Base-by-base conservation (phyloP, 2,888 invertebrate genomes). In the Drosophila mettleri region DNA sequence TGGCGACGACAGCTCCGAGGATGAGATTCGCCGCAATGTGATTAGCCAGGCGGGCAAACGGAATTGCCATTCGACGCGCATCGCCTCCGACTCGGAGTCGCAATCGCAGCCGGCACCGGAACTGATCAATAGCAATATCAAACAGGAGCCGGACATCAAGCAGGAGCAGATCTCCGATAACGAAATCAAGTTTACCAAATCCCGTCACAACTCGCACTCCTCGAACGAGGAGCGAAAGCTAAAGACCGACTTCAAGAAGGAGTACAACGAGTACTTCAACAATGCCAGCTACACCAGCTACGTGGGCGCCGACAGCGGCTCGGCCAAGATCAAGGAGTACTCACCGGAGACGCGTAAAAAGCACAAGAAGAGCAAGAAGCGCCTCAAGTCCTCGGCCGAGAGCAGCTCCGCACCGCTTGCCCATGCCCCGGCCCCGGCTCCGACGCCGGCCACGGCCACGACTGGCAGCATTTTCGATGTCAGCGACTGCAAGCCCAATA, bases 321-420 rank as follows among this genome's bases (percentile, higher is more conserved):
- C 58, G 1, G 49, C 64, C 20, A 85, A 89, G 59, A 31, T 81
- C 10, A 80, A 85, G 54, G 77, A 85, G 36, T 93, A 89, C 92
- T 93, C 91, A 77, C 92, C 90, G 3, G 95, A 95, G 86, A 89
- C 93, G 48, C 93, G 96, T 10, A 96, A 95, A 90, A 97, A 96
- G 89, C 97, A 97, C 89, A 97, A 96, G 91, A 97, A 96, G 93
- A 97, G 96, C 88, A 96, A 96, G 89, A 96, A 95, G 91, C 95
- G 95, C 29, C 95, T 95, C 76, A 97, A 96, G 89, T 94, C 94
- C 2, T 68, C 70, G 1, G 64, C 81, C 8, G 77, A 78, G 27
- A 46, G 53, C 24, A 34, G 14, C 3, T 9, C 53, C n/a, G 16
- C 24, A 10, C 22, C 34, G 3, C 31, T 24, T 20, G 22, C 49